Percentiles rank a stretch among this genome's conserved stretches.
phyloP scores from a whole-genome alignment of 1,140 invertebrate species.

The Diprion similis region DNA sequence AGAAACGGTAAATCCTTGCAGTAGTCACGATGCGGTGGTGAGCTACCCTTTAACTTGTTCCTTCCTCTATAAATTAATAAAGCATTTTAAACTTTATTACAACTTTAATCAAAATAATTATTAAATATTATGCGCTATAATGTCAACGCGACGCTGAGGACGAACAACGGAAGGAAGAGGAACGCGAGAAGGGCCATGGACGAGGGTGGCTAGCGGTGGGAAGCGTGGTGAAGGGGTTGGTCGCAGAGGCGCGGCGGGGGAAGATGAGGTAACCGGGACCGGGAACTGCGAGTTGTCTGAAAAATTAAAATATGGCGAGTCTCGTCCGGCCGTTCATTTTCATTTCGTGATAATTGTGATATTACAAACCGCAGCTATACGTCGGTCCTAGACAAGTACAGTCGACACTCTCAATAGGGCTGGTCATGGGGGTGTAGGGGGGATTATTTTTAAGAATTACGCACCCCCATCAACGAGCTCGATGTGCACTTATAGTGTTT shows the following conservation, averaged over 20 bases:
- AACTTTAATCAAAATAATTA: constrained; percentile 65
- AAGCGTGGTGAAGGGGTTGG: constrained; percentile 43
- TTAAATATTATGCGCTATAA: constrained; percentile 62
- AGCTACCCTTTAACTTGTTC: constrained; percentile 53
- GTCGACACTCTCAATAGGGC: too few relatives aligned
- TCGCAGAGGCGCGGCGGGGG: constrained; percentile 38
- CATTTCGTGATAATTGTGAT: constrained; percentile 9
- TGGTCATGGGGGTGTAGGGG: too few relatives aligned
- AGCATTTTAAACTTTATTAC: constrained; percentile 63
- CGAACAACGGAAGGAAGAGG: constrained; percentile 46
- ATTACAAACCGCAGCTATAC: neutral
- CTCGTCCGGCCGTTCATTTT: constrained; percentile 40
- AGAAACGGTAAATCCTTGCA: constrained; percentile 47
- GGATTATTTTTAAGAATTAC: too few relatives aligned
- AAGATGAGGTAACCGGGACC: constrained; percentile 32
- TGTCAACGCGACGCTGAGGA: constrained; percentile 48
- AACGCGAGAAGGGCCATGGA: constrained; percentile 37
- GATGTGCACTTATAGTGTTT: too few relatives aligned
- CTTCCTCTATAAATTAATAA: constrained; percentile 63
- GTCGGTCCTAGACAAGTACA: too few relatives aligned
- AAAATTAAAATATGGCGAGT: constrained; percentile 63
- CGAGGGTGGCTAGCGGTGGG: constrained; percentile 29
- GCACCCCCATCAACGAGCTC: too few relatives aligned
- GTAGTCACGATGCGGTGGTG: constrained; percentile 29
- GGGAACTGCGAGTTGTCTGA: constrained; percentile 46